These are phyloP conservation scores for Dasypolia templi DNA, from an alignment of 2,888 invertebrate genomes.

Conservation along the genomic window DNA sequence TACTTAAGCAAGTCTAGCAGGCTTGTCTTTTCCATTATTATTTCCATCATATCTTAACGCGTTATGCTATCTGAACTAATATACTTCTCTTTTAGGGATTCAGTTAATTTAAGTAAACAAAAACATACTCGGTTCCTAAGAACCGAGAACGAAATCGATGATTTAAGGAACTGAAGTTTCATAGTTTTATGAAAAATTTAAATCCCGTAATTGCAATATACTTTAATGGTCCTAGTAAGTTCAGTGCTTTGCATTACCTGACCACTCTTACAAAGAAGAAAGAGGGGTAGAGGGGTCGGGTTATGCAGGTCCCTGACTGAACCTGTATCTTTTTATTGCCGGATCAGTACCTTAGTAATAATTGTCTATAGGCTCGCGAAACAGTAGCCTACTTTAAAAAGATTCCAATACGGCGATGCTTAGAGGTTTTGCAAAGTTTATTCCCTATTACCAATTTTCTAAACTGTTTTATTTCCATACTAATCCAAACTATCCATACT, in stretches of 20 bases:
- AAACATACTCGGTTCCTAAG: neutral
- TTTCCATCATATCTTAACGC: neutral
- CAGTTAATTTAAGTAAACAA: neutral
- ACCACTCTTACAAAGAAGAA: too few relatives aligned
- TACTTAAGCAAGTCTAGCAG: neutral
- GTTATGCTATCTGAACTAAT: neutral
- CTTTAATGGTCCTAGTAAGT: too few relatives aligned
- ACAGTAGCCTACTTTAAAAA: neutral
- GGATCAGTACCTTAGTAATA: conserved; percentile 3
- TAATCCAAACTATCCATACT: too few relatives aligned
- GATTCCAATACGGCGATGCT: too few relatives aligned
- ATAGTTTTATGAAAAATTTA: neutral
- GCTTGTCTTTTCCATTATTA: too few relatives aligned
- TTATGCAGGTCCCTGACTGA: too few relatives aligned
- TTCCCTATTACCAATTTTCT: neutral
- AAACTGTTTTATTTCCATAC: neutral
- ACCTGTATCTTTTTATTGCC: conserved; percentile 2
- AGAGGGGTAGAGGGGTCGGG: too few relatives aligned
- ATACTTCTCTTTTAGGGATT: neutral
- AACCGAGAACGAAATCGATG: neutral
- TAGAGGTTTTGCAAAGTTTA: neutral
- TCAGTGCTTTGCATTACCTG: too few relatives aligned
- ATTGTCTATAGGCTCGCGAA: neutral
- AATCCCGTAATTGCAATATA: too few relatives aligned
- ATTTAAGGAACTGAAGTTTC: neutral